Evolutionary conservation across 2,888 invertebrate genomes (phyloP), one percentile per base, ranked within the genome.

Genomic region (Hydrotaea cyrtoneurina): DNA sequence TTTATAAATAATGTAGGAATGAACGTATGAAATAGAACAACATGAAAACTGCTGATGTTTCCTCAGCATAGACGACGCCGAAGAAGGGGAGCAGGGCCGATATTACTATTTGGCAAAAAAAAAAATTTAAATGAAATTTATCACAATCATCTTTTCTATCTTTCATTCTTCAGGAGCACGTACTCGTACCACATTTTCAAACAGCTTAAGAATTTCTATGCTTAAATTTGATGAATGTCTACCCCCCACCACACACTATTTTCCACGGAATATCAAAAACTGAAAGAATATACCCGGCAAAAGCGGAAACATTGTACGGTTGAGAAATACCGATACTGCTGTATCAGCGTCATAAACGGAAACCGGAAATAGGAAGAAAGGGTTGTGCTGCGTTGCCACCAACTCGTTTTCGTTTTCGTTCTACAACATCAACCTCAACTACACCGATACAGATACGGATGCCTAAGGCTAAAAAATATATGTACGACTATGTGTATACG

Each of bases 291-390:
- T 53, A 82, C 19, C 74, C 74, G 55, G 62, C 79, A 77, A 79
- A 55, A 82, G 76, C 85, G 85, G 85, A 82, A 82, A 82, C 69
- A 80, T 85, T 82, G 76, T 71, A 82, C 64, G 77, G 85, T 71
- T 79, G 73, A 74, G 74, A 74, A 79, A 82, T 85, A 64, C 73
- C 69, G 85, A 79, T 85, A 85, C 85, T 69, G 76, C 66, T 82
- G 85, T 82, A 85, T 82, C 82, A 79, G 79, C 85, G n/a, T 79
- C 77, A 79, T 77, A 69, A 80, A 39, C 80, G 85, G 85, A 86
- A 80, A 80, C 66, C 72, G 85, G 80, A 86, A 76, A 78, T 76
- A 74, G 71, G 71, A 80, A 78, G 78, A 82, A 83, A 80, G 85
- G 53, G 73, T 80, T 82, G 71, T 78, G 80, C 77, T 78, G 82